Conservation (phyloP, 2,113 vertebrate genomes). For the Halichoeres trimaculatus region DNA sequence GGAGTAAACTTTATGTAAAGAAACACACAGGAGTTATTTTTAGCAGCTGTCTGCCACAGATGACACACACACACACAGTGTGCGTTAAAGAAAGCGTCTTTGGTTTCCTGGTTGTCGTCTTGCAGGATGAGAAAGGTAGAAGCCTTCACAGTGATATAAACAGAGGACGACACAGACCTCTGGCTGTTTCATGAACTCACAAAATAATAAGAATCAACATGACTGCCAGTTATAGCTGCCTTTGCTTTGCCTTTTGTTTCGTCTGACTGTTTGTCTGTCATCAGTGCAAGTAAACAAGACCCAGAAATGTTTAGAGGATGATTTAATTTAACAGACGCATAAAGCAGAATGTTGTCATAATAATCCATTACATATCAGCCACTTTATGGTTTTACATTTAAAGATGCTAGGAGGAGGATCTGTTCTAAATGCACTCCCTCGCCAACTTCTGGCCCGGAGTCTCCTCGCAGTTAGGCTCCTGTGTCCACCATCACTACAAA, state of each 20-base stretch:
- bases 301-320: no score
- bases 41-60: neutral
- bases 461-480: no score
- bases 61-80: no score
- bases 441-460: no score
- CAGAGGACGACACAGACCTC: neutral
- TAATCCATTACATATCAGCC: no score
- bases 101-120: neutral
- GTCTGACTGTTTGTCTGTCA: constrained; percentile 3
- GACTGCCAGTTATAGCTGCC: constrained; percentile 14
- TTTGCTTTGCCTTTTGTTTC: constrained; percentile 21
- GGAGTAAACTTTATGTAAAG: neutral
- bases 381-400: no score
- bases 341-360: no score
- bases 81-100: neutral
- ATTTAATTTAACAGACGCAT: no score
- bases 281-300: neutral
- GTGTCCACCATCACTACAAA: no score
- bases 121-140: neutral
- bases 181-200: constrained; percentile 23
- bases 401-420: no score
- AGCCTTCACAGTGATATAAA: neutral
- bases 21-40: neutral
- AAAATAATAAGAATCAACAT: constrained; percentile 21
- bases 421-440: no score